Evolutionary conservation across 2,888 invertebrate species (phyloP).

Genomic region (Scrobipalpa atriplicella): DNA sequence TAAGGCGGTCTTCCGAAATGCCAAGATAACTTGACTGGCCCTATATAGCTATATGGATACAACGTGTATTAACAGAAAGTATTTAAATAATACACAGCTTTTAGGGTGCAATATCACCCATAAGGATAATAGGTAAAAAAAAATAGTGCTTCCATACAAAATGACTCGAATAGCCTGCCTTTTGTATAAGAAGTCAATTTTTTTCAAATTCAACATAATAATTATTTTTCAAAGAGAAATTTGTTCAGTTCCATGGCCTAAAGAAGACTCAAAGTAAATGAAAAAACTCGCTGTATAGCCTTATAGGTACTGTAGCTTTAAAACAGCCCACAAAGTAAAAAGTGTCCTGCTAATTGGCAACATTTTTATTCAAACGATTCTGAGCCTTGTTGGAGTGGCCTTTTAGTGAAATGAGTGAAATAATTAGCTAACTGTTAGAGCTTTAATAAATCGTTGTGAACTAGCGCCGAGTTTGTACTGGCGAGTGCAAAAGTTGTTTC

Average conservation of each 20-base stretch:
- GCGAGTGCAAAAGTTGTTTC: not conserved
- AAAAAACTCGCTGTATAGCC: no score
- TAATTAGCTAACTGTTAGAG: conserved; percentile 48
- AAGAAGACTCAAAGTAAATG: no score
- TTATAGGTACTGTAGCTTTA: no score
- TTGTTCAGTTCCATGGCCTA: no score
- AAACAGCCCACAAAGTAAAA: conserved; percentile 32
- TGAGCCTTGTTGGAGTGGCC: conserved; percentile 29
- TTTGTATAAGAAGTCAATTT: no score
- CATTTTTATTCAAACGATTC: conserved; percentile 30
- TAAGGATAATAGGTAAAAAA: no score
- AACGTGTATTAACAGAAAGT: not conserved
- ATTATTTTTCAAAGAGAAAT: no score
- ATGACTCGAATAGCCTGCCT: no score
- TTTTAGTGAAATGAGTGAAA: conserved; percentile 43
- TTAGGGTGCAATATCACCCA: no score
- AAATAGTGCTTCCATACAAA: no score
- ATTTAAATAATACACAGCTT: no score
- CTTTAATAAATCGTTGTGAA: conserved; percentile 37
- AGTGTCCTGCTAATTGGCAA: conserved; percentile 29
- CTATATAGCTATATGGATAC: not conserved
- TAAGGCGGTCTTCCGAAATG: not conserved
- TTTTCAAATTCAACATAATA: no score
- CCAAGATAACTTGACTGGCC: not conserved
- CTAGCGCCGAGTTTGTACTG: conserved; percentile 28